Percentiles rank a stretch among this genome's conserved stretches.
Evolutionary conservation across 1,140 invertebrate species (phyloP).

Genomic region (Achroia grisella): DNA sequence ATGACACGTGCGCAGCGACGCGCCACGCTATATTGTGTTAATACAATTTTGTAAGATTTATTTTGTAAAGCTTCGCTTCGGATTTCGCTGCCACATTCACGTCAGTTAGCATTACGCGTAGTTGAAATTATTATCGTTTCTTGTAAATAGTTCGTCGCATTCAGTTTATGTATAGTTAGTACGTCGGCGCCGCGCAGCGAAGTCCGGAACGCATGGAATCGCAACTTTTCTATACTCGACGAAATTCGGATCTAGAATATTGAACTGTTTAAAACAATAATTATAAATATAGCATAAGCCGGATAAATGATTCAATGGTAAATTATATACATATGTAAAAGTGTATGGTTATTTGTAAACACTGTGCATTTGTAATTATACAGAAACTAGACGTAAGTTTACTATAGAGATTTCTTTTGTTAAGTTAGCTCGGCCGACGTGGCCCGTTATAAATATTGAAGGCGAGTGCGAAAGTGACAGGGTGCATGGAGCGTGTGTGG

Average conservation of each 20-base stretch:
- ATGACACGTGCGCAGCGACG: too few species aligned
- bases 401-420: conserved; percentile 57
- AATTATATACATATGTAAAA: conserved; percentile 61
- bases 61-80: conserved; percentile 33
- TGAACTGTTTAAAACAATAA: conserved; percentile 11
- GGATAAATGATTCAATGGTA: conserved; percentile 25
- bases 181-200: conserved; percentile 11
- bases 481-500: conserved; percentile 17
- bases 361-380: conserved; percentile 71
- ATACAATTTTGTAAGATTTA: conserved; percentile 15
- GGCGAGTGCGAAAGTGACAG: conserved; percentile 13
- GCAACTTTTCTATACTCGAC: conserved; percentile 9
- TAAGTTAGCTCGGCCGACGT: conserved; percentile 36
- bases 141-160: conserved; percentile 36
- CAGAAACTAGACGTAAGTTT: conserved; percentile 50
- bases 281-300: conserved; percentile 41
- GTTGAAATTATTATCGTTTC: conserved; percentile 40
- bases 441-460: conserved; percentile 31
- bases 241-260: conserved; percentile 2
- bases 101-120: conserved; percentile 34
- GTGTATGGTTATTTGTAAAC: conserved; percentile 62
- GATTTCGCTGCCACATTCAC: conserved; percentile 22
- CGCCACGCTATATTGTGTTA: too few species aligned
- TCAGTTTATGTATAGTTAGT: conserved; percentile 14
- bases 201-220: conserved; percentile 11